These are phyloP conservation scores for Sarcoramphus papa DNA, from an alignment of 2,797 vertebrate species.

Conservation along the genomic window DNA sequence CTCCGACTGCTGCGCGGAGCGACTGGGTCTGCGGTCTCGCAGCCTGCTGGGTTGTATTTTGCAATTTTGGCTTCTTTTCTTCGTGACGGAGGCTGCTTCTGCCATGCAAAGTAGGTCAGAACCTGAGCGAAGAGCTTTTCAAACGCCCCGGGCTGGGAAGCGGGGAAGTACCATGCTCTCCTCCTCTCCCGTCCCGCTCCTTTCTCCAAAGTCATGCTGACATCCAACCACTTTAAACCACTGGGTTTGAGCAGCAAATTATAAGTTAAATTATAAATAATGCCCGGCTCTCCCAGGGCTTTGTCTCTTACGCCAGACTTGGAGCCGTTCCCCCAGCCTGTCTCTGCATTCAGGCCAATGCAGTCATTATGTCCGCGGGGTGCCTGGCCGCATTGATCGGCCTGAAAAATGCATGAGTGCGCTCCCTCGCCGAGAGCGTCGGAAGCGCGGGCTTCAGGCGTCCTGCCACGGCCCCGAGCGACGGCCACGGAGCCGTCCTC, in stretches of 20 bases:
- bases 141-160: conserved; percentile 19
- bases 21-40: neutral
- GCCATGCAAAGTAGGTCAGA: conserved; percentile 57
- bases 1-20: neutral
- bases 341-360: neutral
- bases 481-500: fast-evolving
- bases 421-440: neutral
- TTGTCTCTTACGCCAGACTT: neutral
- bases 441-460: neutral
- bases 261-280: conserved; percentile 39
- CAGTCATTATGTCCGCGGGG: neutral
- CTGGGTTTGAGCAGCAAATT: neutral
- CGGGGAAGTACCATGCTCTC: neutral
- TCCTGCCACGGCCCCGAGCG: fast-evolving
- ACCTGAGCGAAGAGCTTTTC: neutral
- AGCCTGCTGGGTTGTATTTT: neutral
- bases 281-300: neutral
- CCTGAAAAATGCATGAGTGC: neutral
- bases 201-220: conserved; percentile 10
- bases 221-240: conserved; percentile 22
- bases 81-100: conserved; percentile 2
- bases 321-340: neutral
- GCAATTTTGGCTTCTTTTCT: neutral
- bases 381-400: neutral
- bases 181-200: neutral